A percentile compares a stretch with the other conserved stretches of the same genome.
Evolutionary conservation across 1,140 invertebrate species (phyloP).

Genomic region (Luehdorfia chinensis): DNA sequence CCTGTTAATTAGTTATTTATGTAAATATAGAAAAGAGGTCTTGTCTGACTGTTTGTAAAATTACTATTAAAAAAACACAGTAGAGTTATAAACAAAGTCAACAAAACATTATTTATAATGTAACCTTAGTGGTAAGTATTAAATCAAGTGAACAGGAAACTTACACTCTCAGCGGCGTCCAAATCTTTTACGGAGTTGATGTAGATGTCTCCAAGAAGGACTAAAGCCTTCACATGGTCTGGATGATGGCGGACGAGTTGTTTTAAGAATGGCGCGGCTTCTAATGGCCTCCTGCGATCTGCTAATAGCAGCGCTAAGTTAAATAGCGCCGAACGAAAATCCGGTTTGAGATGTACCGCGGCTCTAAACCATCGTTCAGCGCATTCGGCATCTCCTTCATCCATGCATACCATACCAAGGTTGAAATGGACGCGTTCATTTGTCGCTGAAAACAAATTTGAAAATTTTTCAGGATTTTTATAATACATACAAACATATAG

Average conservation of each 20-base stretch:
- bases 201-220: constrained; percentile 96
- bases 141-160: too few relatives aligned
- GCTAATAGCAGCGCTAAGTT: constrained; percentile 95
- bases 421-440: constrained; percentile 97
- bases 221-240: constrained; percentile 95
- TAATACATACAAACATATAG: too few relatives aligned
- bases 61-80: too few relatives aligned
- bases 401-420: constrained; percentile 97
- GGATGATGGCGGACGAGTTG: constrained; percentile 94
- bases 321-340: constrained; percentile 95
- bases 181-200: constrained; percentile 97
- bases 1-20: too few relatives aligned
- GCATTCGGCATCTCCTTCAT: constrained; percentile 90
- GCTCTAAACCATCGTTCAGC: constrained; percentile 94
- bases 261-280: constrained; percentile 95
- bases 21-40: too few relatives aligned
- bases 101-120: too few relatives aligned
- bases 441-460: constrained; percentile 72
- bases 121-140: too few relatives aligned
- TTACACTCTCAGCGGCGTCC: constrained; percentile 93
- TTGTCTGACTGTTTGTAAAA: too few relatives aligned
- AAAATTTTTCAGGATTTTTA: too few relatives aligned
- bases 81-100: too few relatives aligned
- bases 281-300: constrained; percentile 90
- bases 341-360: constrained; percentile 89